These are phyloP conservation scores for Neostethus bicornis DNA, from an alignment of 2,797 vertebrate genomes.

Conservation along the genomic window DNA sequence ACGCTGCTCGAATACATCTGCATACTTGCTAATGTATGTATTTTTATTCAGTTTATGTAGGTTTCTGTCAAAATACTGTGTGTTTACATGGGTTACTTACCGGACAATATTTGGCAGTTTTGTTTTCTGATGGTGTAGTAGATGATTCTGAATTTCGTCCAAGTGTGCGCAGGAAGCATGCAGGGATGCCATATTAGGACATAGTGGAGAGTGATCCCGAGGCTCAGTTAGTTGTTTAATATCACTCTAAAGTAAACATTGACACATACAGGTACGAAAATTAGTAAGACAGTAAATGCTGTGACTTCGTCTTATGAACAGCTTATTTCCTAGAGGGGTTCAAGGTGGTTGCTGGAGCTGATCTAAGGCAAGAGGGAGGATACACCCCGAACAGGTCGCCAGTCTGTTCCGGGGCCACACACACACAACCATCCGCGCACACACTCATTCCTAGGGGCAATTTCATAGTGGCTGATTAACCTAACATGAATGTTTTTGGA, in stretches of 20 bases:
- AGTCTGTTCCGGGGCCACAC: too few species aligned
- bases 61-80: background rate
- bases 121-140: slow-evolving; percentile 59
- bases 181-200: slow-evolving; percentile 80
- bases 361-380: too few species aligned
- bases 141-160: slow-evolving; percentile 74
- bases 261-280: background rate
- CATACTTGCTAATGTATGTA: slow-evolving; percentile 51
- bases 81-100: slow-evolving; percentile 22
- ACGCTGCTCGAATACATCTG: slow-evolving; percentile 75
- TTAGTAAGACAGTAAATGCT: background rate
- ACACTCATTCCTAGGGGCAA: too few species aligned
- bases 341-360: too few species aligned
- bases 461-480: too few species aligned
- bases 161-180: slow-evolving; percentile 79
- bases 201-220: slow-evolving; percentile 81
- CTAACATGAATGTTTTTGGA: too few species aligned
- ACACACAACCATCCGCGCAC: too few species aligned
- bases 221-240: slow-evolving; percentile 82
- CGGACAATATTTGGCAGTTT: slow-evolving; percentile 4
- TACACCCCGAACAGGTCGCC: too few species aligned
- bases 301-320: too few species aligned
- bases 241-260: slow-evolving; percentile 76
- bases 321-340: too few species aligned
- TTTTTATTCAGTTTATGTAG: background rate